Evolutionary conservation across 23 tunicate genomes (phyloP).

Genomic region (Aplidium turbinatum): DNA sequence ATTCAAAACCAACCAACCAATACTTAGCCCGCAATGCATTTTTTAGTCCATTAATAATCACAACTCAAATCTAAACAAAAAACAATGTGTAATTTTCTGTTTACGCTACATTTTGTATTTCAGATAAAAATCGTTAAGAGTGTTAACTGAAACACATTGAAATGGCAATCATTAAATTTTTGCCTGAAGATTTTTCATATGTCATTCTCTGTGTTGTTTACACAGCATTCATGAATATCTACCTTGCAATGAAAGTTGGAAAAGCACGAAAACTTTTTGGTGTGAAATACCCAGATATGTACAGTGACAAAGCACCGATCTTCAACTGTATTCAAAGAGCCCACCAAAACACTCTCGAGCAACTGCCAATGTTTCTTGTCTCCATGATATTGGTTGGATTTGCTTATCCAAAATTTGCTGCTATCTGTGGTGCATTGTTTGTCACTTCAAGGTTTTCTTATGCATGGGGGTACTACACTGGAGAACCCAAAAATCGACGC

Average conservation of each 20-base stretch:
- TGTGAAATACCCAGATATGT: constrained; percentile 89
- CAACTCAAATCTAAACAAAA: no score
- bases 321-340: constrained; percentile 96
- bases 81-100: no score
- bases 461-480: constrained; percentile 99
- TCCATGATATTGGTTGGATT: constrained; percentile 49
- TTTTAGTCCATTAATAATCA: no score
- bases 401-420: constrained; percentile 63
- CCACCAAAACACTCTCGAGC: constrained; percentile 97
- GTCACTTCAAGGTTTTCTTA: constrained; percentile 86
- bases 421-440: constrained; percentile 75
- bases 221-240: constrained; percentile 64
- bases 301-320: constrained; percentile 51
- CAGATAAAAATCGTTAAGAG: no score
- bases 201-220: constrained; percentile 69
- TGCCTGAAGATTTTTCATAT: constrained; percentile 70
- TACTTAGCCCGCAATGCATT: no score
- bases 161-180: constrained; percentile 58
- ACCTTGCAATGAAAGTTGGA: constrained; percentile 72
- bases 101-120: no score
- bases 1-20: no score
- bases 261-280: constrained; percentile 77
- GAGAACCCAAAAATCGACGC: constrained; percentile 91
- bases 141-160: no score
- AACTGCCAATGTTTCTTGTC: constrained; percentile 47